Evolutionary conservation across 2,797 vertebrate species (phyloP).

Genomic region (Cuculus canorus): DNA sequence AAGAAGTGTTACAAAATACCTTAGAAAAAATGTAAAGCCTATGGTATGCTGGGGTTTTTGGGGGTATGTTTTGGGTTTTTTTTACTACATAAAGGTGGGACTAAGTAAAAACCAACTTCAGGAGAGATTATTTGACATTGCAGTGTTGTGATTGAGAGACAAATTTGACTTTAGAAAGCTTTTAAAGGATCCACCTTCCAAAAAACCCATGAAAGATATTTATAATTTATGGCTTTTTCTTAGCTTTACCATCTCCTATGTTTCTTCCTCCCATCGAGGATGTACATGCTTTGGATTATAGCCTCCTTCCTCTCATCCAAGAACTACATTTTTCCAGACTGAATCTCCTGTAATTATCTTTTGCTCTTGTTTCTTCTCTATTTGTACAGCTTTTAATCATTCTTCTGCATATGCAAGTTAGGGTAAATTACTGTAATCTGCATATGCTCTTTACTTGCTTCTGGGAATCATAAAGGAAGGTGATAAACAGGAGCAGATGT

Average conservation of each 20-base stretch:
- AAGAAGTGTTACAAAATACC: not conserved
- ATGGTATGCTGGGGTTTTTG: not conserved
- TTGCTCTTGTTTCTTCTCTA: not conserved
- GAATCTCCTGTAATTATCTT: not conserved
- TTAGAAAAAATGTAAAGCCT: slow-evolving; percentile 5
- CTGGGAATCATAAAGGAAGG: not conserved
- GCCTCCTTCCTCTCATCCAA: not conserved
- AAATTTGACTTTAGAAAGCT: not conserved
- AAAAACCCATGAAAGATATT: not conserved
- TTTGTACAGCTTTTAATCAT: not conserved
- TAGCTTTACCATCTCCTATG: not conserved
- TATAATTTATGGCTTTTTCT: not conserved
- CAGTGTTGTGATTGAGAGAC: not conserved
- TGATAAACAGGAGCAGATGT: slow-evolving; percentile 23
- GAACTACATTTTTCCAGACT: not conserved
- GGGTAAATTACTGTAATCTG: not conserved
- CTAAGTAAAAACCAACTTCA: not conserved
- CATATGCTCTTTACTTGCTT: not conserved
- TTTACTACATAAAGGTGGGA: not conserved
- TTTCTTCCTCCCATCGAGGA: not conserved
- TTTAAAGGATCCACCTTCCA: not conserved
- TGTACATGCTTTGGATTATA: not conserved
- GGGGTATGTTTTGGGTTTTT: too few species aligned
- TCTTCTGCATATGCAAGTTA: not conserved
- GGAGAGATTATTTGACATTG: not conserved